A percentile compares a stretch with the other conserved stretches of the same genome.
Conservation (phyloP, 2,888 invertebrate species). For the Ecliptopera silaceata region DNA sequence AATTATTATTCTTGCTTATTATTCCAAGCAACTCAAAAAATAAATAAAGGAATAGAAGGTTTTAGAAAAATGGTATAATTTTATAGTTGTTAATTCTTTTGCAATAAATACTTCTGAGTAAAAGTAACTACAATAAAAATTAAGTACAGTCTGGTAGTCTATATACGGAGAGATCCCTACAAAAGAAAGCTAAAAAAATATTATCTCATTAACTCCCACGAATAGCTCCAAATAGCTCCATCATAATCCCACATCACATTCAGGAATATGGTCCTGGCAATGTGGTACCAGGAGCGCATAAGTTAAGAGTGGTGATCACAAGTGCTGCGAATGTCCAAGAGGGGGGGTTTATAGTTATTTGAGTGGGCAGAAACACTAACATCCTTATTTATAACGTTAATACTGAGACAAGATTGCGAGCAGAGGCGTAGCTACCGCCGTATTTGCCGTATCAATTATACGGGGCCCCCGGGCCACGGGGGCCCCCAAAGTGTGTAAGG, state of each 20-base stretch:
- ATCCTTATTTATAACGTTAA: slow-evolving; percentile 82
- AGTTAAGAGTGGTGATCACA: slow-evolving; percentile 43
- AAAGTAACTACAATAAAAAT: no score
- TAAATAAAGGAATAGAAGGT: no score
- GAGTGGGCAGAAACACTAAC: slow-evolving; percentile 71
- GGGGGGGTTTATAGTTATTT: slow-evolving; percentile 72
- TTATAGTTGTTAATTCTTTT: no score
- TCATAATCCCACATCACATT: slow-evolving; percentile 2
- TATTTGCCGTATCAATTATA: no score
- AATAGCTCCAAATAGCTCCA: neutral
- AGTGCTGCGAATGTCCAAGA: slow-evolving; percentile 70
- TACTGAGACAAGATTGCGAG: slow-evolving; percentile 67
- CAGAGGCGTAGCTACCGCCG: neutral
- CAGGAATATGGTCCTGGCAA: slow-evolving; percentile 32
- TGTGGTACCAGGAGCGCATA: slow-evolving; percentile 37
- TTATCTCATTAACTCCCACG: neutral
- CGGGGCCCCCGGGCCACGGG: no score
- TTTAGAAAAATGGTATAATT: no score
- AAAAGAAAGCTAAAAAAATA: neutral
- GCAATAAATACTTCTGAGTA: no score
- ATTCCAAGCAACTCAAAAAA: no score
- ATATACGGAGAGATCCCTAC: no score
- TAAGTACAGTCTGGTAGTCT: no score
- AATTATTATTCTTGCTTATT: no score
- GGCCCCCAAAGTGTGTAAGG: no score